These are phyloP conservation scores for Coturnix japonica DNA, from an alignment of 2,113 vertebrate species.

Conservation along the genomic window DNA sequence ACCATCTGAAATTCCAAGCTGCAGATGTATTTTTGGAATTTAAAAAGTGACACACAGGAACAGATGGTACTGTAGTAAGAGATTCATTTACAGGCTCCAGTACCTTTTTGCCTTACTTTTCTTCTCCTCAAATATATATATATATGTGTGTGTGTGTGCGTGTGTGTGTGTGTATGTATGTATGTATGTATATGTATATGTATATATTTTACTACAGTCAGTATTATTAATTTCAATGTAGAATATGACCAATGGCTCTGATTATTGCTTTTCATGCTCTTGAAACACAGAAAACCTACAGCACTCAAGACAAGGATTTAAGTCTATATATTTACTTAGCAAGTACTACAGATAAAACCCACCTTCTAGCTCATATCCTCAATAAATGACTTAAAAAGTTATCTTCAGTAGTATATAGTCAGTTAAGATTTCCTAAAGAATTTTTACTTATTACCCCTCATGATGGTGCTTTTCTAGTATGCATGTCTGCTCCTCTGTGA, in stretches of 20 bases:
- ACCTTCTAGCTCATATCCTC: not conserved
- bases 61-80: constrained; percentile 31
- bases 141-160: no score
- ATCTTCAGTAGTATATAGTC: not conserved
- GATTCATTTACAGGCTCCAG: not conserved
- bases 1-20: constrained; percentile 47
- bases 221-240: constrained; percentile 6
- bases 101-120: constrained; percentile 26
- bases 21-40: constrained; percentile 26
- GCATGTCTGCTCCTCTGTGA: not conserved
- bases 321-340: not conserved
- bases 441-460: not conserved
- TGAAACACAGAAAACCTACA: not conserved
- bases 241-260: not conserved
- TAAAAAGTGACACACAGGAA: not conserved
- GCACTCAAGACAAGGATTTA: not conserved
- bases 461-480: not conserved
- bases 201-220: not conserved
- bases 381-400: not conserved
- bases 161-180: no score
- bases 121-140: not conserved
- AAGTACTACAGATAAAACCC: not conserved
- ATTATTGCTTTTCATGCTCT: constrained; percentile 30
- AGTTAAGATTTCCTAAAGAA: not conserved
- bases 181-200: no score